Base-by-base conservation (phyloP, 2,888 invertebrate genomes). In the Archaeoteleia sp. region DNA sequence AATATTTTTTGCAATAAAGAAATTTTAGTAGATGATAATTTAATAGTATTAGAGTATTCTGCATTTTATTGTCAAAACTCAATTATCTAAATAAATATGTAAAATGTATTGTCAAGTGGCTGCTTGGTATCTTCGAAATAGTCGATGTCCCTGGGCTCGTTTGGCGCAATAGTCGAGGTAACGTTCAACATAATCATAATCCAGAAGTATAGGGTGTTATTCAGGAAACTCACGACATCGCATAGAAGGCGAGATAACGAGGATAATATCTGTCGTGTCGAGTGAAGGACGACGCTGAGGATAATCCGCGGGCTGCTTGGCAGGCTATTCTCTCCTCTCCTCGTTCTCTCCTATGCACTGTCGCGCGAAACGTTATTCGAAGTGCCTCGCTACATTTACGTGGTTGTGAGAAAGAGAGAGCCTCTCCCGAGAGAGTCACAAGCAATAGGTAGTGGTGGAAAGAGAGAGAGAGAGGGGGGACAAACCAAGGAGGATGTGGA, bases 401-500 rank as follows among this genome's bases (percentile, higher is more conserved):
- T 58, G 54, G 61, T 58, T 58, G 66, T 51, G 58, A 55, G 63
- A 60, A 61, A 63, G 61, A 67, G 67, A 67, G 61, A 57, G 55
- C 23, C 67, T 61, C 67, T 61, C 67, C 49, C 46, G 37, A 45
- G 67, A 61, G 67, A 70, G 62, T 70, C 62, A 62, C 51, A 58
- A 51, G 58, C 58, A 66, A 51, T 43, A 54, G 54, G 45, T 63
- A 43, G 51, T 45, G 53, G 61, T 63, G 61, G 58, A 25, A 20
- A 5, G 20, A 20, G 20, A 20, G 20, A 20, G 20, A 20, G 20
- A 20, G 20, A 5, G 20, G 5, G 39, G 70, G 68, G 69, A 63
- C 65, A 60, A 34, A 45, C 54, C 65, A 61, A 72, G 65, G 65
- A 60, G 70, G 67, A 71, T 62, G 67, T 67, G 73, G 68, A 70